Conservation (phyloP, 2,888 invertebrate genomes). For the Tetragnatha montana region DNA sequence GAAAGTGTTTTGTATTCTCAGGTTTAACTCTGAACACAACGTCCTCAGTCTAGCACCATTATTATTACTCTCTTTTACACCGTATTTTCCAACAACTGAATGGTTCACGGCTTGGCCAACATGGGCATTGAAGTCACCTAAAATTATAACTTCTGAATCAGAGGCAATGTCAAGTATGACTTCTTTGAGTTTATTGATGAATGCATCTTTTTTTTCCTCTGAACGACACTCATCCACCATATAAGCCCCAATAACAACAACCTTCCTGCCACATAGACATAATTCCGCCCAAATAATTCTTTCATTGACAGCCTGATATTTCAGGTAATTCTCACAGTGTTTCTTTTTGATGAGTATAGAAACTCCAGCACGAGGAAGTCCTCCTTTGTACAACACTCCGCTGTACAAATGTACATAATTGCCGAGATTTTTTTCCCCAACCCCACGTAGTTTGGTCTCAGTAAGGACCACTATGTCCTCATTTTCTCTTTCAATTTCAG, state of each 20-base stretch:
- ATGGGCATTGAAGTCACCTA: slow-evolving; percentile 43
- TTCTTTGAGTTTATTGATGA: background rate
- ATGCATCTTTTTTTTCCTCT: background rate
- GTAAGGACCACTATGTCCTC: slow-evolving; percentile 43
- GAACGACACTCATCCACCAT: slow-evolving; percentile 14
- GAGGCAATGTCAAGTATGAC: slow-evolving; percentile 3
- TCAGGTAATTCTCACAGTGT: background rate
- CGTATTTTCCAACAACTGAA: slow-evolving; percentile 24
- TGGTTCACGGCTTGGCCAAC: slow-evolving; percentile 9
- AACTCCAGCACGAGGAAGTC: slow-evolving; percentile 24
- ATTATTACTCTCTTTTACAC: slow-evolving; percentile 7
- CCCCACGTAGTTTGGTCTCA: slow-evolving; percentile 42
- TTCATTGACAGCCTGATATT: slow-evolving; percentile 34
- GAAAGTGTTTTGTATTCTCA: slow-evolving; percentile 47
- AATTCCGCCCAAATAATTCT: slow-evolving; percentile 20
- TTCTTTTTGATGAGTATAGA: slow-evolving; percentile 30
- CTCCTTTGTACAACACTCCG: slow-evolving; percentile 10
- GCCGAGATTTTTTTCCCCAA: slow-evolving; percentile 1
- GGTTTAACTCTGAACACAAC: slow-evolving; percentile 9
- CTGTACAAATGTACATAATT: slow-evolving; percentile 41
- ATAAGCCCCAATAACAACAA: slow-evolving; percentile 34
- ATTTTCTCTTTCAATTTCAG: slow-evolving; percentile 46
- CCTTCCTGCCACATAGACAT: background rate
- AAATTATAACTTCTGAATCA: slow-evolving; percentile 10
- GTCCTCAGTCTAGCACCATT: slow-evolving; percentile 31